Base-by-base conservation (phyloP, 2,797 vertebrate genomes). In the Pseudopleuronectes americanus region DNA sequence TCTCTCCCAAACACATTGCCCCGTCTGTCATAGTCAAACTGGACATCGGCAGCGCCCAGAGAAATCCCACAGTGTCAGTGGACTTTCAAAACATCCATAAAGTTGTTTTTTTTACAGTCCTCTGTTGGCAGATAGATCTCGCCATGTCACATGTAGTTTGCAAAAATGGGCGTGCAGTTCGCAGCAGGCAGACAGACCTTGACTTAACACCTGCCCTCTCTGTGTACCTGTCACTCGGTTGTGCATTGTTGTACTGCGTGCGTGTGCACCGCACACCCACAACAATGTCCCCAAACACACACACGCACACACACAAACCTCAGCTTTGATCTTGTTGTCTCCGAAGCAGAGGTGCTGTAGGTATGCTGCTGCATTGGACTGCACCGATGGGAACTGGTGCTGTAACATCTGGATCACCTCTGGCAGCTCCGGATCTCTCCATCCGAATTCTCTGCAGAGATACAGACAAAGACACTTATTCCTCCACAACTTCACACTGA, bases 391-490 rank as follows among this genome's bases (percentile, higher is more conserved):
- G 82, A 99, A 99, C 13, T 99, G 97, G 80, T 99, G 97, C 68
- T 99, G 97, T 69, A 99, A 90, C 97, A 99, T 99, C 93, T 99
- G 97, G 87, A 99, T 99, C 84, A 99, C 97, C 89, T 99, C 97
- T 64, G 97, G 97, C 87, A 99, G 96, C 89, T 99, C 97, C 0
- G 97, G 97, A 92, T 99, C 97, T 93, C 97, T 92, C 97, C 97
- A 99, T 78, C 97, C 97, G 64, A 98, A 98, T 87, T 99, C 97
- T 93, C 97, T 99, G 92, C 89, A 83, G 48, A 83, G 51, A 80
- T 21, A 76, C 23, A 86, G 59, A 81, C 19, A 84, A 48, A 82
- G 64, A 75, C 26, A 65, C 62, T n/a, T 80, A 85, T 73, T 88
- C 53, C 65, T 74, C 59, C 31, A 53, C 60, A 81, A 60, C 62